These are phyloP conservation scores for Tyria jacobaeae DNA, from an alignment of 2,888 invertebrate species.

Conservation along the genomic window DNA sequence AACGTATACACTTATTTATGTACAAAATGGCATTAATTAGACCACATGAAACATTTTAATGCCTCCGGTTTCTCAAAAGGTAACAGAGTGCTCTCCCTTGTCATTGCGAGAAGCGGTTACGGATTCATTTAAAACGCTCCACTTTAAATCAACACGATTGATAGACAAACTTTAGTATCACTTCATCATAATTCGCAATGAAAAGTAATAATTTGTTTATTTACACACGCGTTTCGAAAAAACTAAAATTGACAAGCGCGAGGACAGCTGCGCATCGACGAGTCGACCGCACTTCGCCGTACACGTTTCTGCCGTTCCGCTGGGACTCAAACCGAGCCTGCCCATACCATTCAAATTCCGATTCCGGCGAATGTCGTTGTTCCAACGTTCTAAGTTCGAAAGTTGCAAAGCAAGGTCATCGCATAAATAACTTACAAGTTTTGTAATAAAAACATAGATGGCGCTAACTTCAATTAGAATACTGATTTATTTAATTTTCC, in stretches of 20 bases:
- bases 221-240: conserved; percentile 84
- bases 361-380: conserved; percentile 73
- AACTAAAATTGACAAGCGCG: conserved; percentile 81
- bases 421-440: conserved; percentile 61
- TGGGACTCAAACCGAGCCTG: conserved; percentile 57
- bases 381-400: conserved; percentile 78
- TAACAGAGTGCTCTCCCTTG: conserved; percentile 84
- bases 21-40: conserved; percentile 78
- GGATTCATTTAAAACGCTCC: conserved; percentile 77
- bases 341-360: conserved; percentile 77
- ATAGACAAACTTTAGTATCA: conserved; percentile 82
- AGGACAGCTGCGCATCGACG: conserved; percentile 85
- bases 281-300: conserved; percentile 86
- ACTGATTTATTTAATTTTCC: background rate
- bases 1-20: conserved; percentile 83
- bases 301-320: conserved; percentile 82
- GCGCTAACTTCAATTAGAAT: conserved; percentile 42
- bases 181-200: conserved; percentile 78
- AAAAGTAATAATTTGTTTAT: conserved; percentile 83
- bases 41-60: conserved; percentile 85
- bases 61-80: conserved; percentile 85
- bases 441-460: conserved; percentile 56
- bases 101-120: conserved; percentile 86
- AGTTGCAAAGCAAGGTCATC: conserved; percentile 77
- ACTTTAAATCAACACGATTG: conserved; percentile 77